Evolutionary conservation across 2,113 vertebrate genomes (phyloP), one percentile per base, ranked within the genome.

Genomic region (Donacobius atricapilla): DNA sequence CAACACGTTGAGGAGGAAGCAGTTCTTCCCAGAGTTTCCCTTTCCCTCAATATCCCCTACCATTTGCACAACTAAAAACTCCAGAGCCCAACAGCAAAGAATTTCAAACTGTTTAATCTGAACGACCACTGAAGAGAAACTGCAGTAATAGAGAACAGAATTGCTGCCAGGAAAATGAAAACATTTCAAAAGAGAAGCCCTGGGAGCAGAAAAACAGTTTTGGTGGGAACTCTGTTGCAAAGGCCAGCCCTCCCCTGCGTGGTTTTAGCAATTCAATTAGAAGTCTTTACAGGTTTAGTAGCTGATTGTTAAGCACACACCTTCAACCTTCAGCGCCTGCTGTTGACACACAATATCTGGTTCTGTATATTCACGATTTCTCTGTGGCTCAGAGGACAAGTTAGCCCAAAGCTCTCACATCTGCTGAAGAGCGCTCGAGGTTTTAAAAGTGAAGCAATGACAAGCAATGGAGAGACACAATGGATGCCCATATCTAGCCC

Each of bases 291-390:
- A 92, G 37, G 30, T 79, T 95, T 83, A 66, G 23, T 20, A 71
- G 20, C 53, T 93, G 63, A 21, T 69, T 83, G 40, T 94, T 94
- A 91, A 89, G 96, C 96, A 45, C 53, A 66, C 54, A 75, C 33
- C 50, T 84, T 44, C 75, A 89, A 58, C 53, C 86, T 79, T 57
- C 83, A 87, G 75, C 66, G 75, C 53, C 78, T 94, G 57, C 56
- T 92, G 72, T 94, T 95, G 89, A 86, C 73, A 84, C 40, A 87
- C 51, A 93, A 87, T 89, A 89, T 64, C 88, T 96, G 80, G 33
- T 64, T 96, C 80, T 73, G 27, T 58, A 65, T 91, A 96, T 96
- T 95, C 90, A 92, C 75, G 51, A 58, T 94, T 95, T 96, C 89
- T 90, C 95, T 94, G 85, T 57, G 90, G 65, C 76, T 88, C 94